These are phyloP conservation scores for Chrysochloris asiatica DNA, from an alignment of 2,113 vertebrate species.

Conservation along the genomic window DNA sequence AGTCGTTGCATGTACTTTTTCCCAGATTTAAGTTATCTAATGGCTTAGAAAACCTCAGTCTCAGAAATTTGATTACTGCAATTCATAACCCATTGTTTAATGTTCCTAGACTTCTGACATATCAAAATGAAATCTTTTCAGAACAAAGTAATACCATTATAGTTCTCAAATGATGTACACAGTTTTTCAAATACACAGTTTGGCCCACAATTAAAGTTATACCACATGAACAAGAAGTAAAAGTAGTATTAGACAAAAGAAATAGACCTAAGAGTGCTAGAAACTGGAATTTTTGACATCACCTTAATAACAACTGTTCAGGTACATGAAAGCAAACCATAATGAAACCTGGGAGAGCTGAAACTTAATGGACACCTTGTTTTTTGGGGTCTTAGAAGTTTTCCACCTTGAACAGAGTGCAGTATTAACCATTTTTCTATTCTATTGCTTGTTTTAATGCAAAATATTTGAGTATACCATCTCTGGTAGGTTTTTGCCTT, in stretches of 20 bases:
- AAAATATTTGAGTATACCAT: no score
- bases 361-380: no score
- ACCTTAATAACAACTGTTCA: constrained; percentile 9
- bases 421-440: no score
- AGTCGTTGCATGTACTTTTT: constrained; percentile 12
- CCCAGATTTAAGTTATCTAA: neutral
- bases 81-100: neutral
- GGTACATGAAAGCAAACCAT: neutral
- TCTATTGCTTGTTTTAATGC: no score
- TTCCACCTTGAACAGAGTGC: no score
- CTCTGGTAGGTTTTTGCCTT: no score
- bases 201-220: neutral
- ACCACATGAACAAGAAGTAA: neutral
- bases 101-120: neutral
- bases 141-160: neutral
- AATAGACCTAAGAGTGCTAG: neutral
- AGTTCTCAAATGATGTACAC: neutral
- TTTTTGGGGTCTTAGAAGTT: no score
- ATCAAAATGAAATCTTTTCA: neutral
- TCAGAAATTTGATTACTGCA: neutral
- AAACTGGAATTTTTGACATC: neutral
- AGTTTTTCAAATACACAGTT: neutral
- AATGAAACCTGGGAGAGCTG: no score
- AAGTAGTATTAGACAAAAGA: neutral
- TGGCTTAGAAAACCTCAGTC: neutral